Evolutionary conservation across 2,113 vertebrate species (phyloP).

Genomic region (Silurus meridionalis): DNA sequence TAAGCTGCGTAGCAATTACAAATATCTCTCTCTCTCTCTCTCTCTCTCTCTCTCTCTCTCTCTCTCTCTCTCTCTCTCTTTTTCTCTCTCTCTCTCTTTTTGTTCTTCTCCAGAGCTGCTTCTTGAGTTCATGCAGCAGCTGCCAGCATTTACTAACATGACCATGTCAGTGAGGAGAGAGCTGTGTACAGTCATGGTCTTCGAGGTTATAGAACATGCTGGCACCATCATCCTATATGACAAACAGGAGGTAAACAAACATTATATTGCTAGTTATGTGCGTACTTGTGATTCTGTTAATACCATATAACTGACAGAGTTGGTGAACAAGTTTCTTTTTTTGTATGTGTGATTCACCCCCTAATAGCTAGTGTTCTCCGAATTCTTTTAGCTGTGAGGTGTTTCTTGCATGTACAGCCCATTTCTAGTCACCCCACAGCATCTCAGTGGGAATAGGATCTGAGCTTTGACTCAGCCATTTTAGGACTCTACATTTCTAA

Average conservation of each 20-base stretch:
- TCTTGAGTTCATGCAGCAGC: constrained; percentile 95
- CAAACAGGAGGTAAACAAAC: constrained; percentile 82
- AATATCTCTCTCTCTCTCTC: too few relatives aligned
- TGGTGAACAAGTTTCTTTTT: not conserved
- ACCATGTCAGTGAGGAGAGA: constrained; percentile 96
- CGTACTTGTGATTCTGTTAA: not conserved
- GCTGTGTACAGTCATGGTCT: constrained; percentile 94
- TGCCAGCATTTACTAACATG: constrained; percentile 97
- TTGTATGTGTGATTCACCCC: not conserved
- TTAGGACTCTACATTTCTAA: too few relatives aligned
- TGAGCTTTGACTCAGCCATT: too few relatives aligned
- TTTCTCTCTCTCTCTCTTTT: not conserved
- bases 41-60: not conserved
- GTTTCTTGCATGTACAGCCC: too few relatives aligned
- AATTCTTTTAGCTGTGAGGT: too few relatives aligned
- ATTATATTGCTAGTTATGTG: not conserved
- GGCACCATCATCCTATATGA: constrained; percentile 87
- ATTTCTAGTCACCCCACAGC: too few relatives aligned
- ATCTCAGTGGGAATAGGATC: too few relatives aligned
- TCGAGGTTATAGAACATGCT: constrained; percentile 92
- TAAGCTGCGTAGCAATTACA: not conserved
- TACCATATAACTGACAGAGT: not conserved
- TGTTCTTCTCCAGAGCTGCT: constrained; percentile 80
- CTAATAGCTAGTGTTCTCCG: too few relatives aligned
- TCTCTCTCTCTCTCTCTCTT: not conserved